Conservation (phyloP, 2,797 vertebrate species). For the Luscinia luscinia region DNA sequence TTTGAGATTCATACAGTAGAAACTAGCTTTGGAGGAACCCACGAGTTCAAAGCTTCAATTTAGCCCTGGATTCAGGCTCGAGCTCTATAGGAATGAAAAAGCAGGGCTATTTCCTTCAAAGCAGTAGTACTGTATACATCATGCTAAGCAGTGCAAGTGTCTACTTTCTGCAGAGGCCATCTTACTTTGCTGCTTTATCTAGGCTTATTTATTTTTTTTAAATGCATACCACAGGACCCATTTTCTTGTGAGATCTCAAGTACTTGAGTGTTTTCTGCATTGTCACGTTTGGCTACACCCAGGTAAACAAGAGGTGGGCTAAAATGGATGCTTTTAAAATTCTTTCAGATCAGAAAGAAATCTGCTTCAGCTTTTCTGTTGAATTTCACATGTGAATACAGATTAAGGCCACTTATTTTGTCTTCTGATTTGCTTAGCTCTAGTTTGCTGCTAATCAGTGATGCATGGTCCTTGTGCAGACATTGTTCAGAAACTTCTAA, state of each 20-base stretch:
- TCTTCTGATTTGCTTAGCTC: not conserved
- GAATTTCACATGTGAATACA: not conserved
- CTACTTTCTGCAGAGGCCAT: not conserved
- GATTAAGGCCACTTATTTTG: not conserved
- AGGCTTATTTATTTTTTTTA: not conserved
- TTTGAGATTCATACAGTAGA: not conserved
- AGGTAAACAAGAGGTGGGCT: not conserved
- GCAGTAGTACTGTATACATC: not conserved
- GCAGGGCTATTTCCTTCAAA: not conserved
- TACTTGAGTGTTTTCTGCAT: not conserved
- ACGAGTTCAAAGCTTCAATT: not conserved
- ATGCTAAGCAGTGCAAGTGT: not conserved
- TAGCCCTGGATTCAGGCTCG: not conserved
- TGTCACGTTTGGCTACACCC: not conserved
- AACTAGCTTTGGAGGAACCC: not conserved
- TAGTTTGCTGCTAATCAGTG: not conserved
- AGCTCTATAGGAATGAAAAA: not conserved
- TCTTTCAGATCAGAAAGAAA: not conserved
- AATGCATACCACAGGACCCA: not conserved
- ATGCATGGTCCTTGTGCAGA: not conserved
- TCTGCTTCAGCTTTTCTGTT: not conserved
- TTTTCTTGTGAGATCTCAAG: not conserved
- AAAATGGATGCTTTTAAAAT: not conserved
- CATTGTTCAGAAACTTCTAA: not conserved
- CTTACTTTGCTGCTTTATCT: not conserved